phyloP scores from a whole-genome alignment of 1,140 invertebrate species.

The Drosophila eugracilis region DNA sequence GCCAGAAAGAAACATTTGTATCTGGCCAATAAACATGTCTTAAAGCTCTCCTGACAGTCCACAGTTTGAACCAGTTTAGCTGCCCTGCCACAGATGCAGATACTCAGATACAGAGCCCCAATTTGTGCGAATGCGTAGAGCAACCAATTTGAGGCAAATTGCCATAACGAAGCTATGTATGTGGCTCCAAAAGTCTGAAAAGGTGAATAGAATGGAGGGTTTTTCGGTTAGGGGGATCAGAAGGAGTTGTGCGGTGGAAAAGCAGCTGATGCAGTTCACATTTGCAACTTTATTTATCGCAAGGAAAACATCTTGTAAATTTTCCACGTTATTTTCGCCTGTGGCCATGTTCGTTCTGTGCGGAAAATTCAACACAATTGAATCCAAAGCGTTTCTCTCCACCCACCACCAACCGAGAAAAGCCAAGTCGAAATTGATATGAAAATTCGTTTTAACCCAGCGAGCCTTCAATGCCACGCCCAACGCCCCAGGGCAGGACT shows the following conservation, averaged over 20 bases:
- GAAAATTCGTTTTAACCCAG: slow-evolving; percentile 73
- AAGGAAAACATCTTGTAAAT: slow-evolving; percentile 80
- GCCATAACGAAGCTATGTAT: slow-evolving; percentile 22
- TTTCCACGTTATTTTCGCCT: slow-evolving; percentile 75
- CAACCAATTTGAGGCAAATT: slow-evolving; percentile 46
- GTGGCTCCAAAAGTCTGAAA: slow-evolving; percentile 4
- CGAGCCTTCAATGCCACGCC: slow-evolving; percentile 64
- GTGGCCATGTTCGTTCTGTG: slow-evolving; percentile 47
- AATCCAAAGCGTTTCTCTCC: slow-evolving; percentile 62
- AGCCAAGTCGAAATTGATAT: slow-evolving; percentile 64
- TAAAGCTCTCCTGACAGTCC: slow-evolving; percentile 44
- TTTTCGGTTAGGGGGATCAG: neutral
- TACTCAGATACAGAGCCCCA: slow-evolving; percentile 30
- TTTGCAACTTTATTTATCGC: slow-evolving; percentile 82
- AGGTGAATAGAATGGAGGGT: slow-evolving; percentile 2
- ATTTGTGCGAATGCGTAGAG: slow-evolving; percentile 75
- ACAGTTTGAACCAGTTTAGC: slow-evolving; percentile 66
- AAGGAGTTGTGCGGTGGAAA: too few species aligned
- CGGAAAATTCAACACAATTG: slow-evolving; percentile 79
- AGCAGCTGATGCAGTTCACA: slow-evolving; percentile 63
- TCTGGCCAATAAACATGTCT: slow-evolving; percentile 76
- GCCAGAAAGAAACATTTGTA: slow-evolving; percentile 42
- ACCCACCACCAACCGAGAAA: slow-evolving; percentile 11
- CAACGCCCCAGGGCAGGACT: slow-evolving; percentile 9
- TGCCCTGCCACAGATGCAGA: slow-evolving; percentile 23